Base-by-base conservation (phyloP, 2,797 vertebrate genomes). In the Microctenopoma lineatum region DNA sequence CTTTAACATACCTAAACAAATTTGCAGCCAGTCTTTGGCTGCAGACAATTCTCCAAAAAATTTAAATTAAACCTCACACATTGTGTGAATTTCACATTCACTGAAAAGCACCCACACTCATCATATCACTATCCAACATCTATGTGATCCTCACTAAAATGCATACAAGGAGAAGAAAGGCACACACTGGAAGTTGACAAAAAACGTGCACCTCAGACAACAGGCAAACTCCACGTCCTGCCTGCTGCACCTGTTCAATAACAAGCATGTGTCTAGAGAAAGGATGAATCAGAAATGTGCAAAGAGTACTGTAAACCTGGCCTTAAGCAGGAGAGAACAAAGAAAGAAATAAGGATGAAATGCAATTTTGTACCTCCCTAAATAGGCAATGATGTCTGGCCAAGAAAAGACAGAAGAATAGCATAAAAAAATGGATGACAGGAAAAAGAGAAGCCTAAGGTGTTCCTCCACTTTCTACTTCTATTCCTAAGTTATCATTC, bases 51-150 rank as follows among this genome's bases (percentile, higher is more conserved):
- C 59, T 57, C 45, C 36, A 32, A 2, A 21, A 21, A 55, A n/a
- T n/a, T n/a, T n/a, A 45, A 80, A 67, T 67, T 48, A 77, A 61
- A 56, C 51, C n/a, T 48, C 38, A 26, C 45, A 72, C 51, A 59
- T 48, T 48, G 46, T 45, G 18, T 45, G 18, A 73, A 45, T 29
- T 36, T 64, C 39, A 51, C 65, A 65, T 51, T 18, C 27, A 46
- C 12, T 7, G 3, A 55, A 67, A 61, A 32, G 26, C 67, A 62
- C 47, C 67, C 25, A 64, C 52, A 53, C 52, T 54, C 42, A 29
- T 59, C 47, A 29, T 11, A 50, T 56, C 9, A 26, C 52, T 18
- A n/a, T 18, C 27, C 18, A 60, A 50, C 47, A 47, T 47, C 34
- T 47, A 34, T 27, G 52, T 13, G 6, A 44, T 39, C 3, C 63